These are phyloP conservation scores for Panagrolaimus sp. DNA, from an alignment of 1,140 invertebrate species.

Conservation along the genomic window DNA sequence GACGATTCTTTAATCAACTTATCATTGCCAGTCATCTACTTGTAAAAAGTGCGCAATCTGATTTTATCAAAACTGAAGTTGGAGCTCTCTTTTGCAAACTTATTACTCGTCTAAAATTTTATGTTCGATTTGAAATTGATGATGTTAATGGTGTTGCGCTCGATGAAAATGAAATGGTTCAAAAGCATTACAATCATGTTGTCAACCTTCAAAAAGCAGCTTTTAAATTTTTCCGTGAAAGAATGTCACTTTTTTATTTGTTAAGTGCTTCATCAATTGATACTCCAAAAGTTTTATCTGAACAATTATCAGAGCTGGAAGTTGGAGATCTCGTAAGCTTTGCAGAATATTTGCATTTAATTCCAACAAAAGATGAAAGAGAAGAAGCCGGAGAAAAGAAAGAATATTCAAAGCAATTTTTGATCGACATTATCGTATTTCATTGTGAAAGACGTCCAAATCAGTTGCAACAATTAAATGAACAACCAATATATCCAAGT, in stretches of 20 bases:
- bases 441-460: slow-evolving; percentile 81
- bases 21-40: slow-evolving; percentile 90
- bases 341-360: slow-evolving; percentile 74
- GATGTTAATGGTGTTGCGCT: slow-evolving; percentile 89
- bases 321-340: slow-evolving; percentile 76
- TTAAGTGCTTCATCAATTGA: slow-evolving; percentile 90
- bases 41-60: slow-evolving; percentile 76
- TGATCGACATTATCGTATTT: slow-evolving; percentile 66
- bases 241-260: slow-evolving; percentile 73
- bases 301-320: slow-evolving; percentile 73
- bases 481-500: slow-evolving; percentile 96
- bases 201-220: slow-evolving; percentile 72
- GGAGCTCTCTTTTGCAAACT: slow-evolving; percentile 80
- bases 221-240: slow-evolving; percentile 75
- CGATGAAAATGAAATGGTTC: slow-evolving; percentile 71
- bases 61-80: slow-evolving; percentile 65
- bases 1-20: slow-evolving; percentile 86
- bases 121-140: slow-evolving; percentile 93
- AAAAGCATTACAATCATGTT: slow-evolving; percentile 68
- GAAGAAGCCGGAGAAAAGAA: slow-evolving; percentile 67
- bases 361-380: slow-evolving; percentile 70
- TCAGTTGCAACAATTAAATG: slow-evolving; percentile 87
- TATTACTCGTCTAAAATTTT: slow-evolving; percentile 90
- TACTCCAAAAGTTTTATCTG: slow-evolving; percentile 74
- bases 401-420: slow-evolving; percentile 75